Conservation (phyloP, 2,113 vertebrate species). For the Tamias sibiricus region DNA sequence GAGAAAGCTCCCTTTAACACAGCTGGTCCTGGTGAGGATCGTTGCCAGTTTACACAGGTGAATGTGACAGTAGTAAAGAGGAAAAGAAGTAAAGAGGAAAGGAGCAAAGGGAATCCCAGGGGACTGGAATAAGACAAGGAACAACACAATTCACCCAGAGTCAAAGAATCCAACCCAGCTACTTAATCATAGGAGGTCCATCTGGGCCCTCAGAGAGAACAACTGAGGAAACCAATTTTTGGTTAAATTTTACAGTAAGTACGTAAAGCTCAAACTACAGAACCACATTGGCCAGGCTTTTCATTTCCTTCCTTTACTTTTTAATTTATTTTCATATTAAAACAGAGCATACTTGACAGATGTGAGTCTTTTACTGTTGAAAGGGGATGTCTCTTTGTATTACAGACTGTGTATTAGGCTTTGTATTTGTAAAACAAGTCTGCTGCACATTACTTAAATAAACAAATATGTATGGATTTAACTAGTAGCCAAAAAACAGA, state of each 20-base stretch:
- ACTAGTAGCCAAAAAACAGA: rapidly evolving
- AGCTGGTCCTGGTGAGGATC: not conserved
- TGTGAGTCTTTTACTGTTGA: not conserved
- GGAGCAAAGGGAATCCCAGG: not conserved
- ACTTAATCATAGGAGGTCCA: not conserved
- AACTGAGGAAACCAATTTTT: not conserved
- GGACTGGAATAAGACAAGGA: not conserved
- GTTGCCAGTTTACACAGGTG: not conserved
- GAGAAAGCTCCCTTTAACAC: not conserved
- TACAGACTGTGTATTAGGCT: not conserved
- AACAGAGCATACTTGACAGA: not conserved
- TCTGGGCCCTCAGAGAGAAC: not conserved
- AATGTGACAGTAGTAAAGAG: not conserved
- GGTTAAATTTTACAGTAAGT: not conserved
- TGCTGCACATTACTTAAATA: not conserved
- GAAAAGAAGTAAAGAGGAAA: not conserved
- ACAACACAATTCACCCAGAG: not conserved
- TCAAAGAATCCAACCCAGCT: not conserved
- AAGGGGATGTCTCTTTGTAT: not conserved
- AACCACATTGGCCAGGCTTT: not conserved
- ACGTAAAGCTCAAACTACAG: not conserved
- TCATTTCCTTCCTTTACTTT: not conserved
- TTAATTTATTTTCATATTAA: not conserved
- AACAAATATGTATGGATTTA: not conserved
- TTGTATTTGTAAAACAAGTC: not conserved